Evolutionary conservation across 2,888 invertebrate genomes (phyloP).

Genomic region (Acronicta aceris): DNA sequence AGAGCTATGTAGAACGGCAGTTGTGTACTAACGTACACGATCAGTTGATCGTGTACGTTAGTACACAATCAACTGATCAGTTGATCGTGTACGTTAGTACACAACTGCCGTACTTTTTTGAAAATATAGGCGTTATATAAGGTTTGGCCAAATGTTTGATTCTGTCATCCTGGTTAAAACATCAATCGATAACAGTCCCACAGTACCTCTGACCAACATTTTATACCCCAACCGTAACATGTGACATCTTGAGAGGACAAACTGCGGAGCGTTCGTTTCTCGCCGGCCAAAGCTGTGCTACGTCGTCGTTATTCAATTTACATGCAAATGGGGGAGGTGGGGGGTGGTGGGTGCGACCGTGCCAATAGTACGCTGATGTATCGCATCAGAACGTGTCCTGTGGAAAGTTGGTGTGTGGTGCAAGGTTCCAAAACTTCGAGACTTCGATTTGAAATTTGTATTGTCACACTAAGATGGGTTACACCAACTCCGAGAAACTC

Average conservation of each 20-base stretch:
- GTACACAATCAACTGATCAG: too few relatives aligned
- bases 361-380: conserved; percentile 87
- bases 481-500: too few relatives aligned
- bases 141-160: too few relatives aligned
- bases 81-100: too few relatives aligned
- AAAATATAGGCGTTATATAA: too few relatives aligned
- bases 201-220: conserved; percentile 46
- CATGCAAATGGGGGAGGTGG: conserved; percentile 83
- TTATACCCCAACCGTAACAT: conserved; percentile 44
- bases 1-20: too few relatives aligned
- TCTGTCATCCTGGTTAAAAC: too few relatives aligned
- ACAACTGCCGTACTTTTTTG: too few relatives aligned
- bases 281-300: conserved; percentile 76
- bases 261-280: conserved; percentile 68
- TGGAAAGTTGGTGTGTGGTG: conserved; percentile 53
- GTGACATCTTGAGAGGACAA: conserved; percentile 77
- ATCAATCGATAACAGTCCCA: conserved; percentile 12
- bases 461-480: too few relatives aligned
- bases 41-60: too few relatives aligned
- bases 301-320: conserved; percentile 88
- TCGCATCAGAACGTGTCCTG: conserved; percentile 84
- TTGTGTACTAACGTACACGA: too few relatives aligned
- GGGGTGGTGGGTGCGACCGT: conserved; percentile 65
- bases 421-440: conserved; percentile 37
- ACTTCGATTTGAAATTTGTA: too few relatives aligned